Evolutionary conservation across 2,797 vertebrate genomes (phyloP), one percentile per base, ranked within the genome.

Genomic region (Naso thynnoides): DNA sequence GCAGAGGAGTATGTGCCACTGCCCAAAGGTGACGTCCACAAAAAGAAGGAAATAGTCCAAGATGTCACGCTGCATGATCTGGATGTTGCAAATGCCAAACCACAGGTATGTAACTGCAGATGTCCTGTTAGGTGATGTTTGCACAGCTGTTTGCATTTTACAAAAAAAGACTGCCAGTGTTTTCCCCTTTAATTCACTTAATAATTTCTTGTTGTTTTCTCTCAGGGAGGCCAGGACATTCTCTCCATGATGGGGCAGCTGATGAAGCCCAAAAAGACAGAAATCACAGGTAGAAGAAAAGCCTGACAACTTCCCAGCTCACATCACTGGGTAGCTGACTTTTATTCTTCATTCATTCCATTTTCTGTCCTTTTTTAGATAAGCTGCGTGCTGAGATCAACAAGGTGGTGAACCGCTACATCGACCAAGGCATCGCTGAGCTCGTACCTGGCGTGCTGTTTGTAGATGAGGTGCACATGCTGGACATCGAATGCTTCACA

Each of bases 191-290:
- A 1, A 3, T 50, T 42, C 41, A n/a, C 23, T 19, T n/a, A 21
- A 3, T 58, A 45, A 64, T 4, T 9, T 1, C 18, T 48, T 2
- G 5, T 15, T 83, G 64, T 86, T 84, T 41, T 55, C 8, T 85
- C 60, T 29, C 81, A 99, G 98, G 98, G 98, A 55, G 98, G 98
- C 6, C 98, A 99, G 87, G 98, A 99, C 76, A 99, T 99, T 75
- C 95, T 99, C 41, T 99, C 98, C 52, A 99, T 99, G 98, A 99
- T 99, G 98, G 98, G 98, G 64, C 98, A 99, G 73, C 79, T 99
- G 73, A 99, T 99, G 98, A 99, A 99, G 83, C 98, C 98, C 24
- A 99, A 99, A 94, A 99, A 99, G 94, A 99, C 98, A 1, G 98
- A 99, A 91, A 99, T 99, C 81, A 99, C 98, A 88, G 98, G 98